These are phyloP conservation scores for Blomia tropicalis DNA, from an alignment of 2,888 invertebrate species.

Conservation along the genomic window DNA sequence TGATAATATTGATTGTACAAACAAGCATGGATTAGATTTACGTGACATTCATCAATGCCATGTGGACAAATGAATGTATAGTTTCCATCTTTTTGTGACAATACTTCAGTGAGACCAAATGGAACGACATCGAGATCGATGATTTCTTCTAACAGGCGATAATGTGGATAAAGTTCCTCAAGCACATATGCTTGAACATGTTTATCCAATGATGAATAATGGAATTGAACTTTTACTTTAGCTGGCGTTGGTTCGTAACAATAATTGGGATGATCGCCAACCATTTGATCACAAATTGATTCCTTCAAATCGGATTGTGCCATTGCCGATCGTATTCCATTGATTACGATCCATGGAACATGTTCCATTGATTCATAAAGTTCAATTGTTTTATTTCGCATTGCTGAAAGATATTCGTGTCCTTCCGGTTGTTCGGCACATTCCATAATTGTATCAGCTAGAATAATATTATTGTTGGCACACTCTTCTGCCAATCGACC, in stretches of 20 bases:
- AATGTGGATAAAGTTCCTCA: slow-evolving; percentile 16
- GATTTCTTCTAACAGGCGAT: slow-evolving; percentile 19
- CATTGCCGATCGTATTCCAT: neutral
- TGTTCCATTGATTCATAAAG: slow-evolving; percentile 1
- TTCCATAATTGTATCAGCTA: neutral
- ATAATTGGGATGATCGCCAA: slow-evolving; percentile 10
- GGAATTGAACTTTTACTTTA: slow-evolving; percentile 20
- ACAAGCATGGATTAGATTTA: slow-evolving; percentile 20
- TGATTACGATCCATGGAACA: slow-evolving; percentile 13
- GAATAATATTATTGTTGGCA: neutral
- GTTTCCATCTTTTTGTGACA: neutral
- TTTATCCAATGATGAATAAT: slow-evolving; percentile 12
- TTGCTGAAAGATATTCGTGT: neutral
- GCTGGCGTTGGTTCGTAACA: neutral
- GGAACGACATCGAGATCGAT: slow-evolving; percentile 19
- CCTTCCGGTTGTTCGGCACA: slow-evolving; percentile 10
- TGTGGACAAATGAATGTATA: slow-evolving; percentile 10
- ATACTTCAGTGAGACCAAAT: slow-evolving; percentile 7
- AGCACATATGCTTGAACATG: neutral
- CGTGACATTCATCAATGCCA: slow-evolving; percentile 2
- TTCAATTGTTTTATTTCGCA: slow-evolving; percentile 3
- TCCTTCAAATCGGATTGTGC: slow-evolving; percentile 9
- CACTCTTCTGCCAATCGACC: neutral
- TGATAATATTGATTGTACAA: slow-evolving; percentile 10
- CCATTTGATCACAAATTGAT: slow-evolving; percentile 10